Evolutionary conservation across 2,888 invertebrate species (phyloP).

Genomic region (Morpho deidamia): DNA sequence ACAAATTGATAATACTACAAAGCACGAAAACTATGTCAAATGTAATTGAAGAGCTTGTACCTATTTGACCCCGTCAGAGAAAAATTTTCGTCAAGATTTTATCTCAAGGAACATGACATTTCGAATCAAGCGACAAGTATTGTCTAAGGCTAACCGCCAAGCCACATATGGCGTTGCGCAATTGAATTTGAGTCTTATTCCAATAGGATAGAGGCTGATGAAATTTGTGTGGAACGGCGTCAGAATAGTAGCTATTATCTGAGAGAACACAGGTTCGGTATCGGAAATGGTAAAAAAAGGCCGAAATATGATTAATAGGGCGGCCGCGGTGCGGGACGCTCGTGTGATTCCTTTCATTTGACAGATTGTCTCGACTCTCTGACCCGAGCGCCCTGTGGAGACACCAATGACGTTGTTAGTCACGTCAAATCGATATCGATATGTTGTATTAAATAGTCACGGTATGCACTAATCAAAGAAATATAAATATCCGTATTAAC

Average conservation of each 20-base stretch:
- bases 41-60: conserved; percentile 67
- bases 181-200: conserved; percentile 29
- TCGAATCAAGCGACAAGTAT: conserved; percentile 71
- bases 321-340: conserved; percentile 55
- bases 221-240: conserved; percentile 37
- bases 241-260: conserved; percentile 66
- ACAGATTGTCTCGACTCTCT: conserved; percentile 76
- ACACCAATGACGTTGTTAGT: conserved; percentile 61
- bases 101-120: conserved; percentile 68
- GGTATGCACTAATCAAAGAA: no score
- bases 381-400: conserved; percentile 72
- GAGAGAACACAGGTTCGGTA: conserved; percentile 71
- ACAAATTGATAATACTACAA: conserved; percentile 16
- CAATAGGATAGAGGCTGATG: conserved; percentile 9
- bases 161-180: conserved; percentile 41
- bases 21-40: conserved; percentile 52
- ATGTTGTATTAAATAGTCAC: neutral
- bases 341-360: conserved; percentile 74
- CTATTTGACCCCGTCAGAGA: conserved; percentile 66
- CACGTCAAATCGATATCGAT: conserved; percentile 49
- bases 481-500: no score
- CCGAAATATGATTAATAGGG: conserved; percentile 76
- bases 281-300: conserved; percentile 70
- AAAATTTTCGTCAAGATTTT: conserved; percentile 67
- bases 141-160: conserved; percentile 40